A percentile compares a stretch with the other conserved stretches of the same genome.
These are phyloP conservation scores for Nowickia ferox DNA, from an alignment of 2,888 invertebrate species.

Conservation along the genomic window DNA sequence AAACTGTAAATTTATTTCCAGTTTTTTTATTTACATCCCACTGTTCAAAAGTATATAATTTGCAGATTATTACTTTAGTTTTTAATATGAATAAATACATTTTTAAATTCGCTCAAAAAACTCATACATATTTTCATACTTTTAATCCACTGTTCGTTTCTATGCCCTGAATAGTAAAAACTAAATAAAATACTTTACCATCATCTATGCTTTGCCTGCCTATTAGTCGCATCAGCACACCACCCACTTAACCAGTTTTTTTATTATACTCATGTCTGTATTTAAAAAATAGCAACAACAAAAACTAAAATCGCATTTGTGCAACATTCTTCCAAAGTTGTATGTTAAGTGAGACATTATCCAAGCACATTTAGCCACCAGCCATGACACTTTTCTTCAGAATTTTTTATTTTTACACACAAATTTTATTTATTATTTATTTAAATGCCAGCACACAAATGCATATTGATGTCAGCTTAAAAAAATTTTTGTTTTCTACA, in stretches of 20 bases:
- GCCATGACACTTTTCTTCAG: slow-evolving; percentile 67
- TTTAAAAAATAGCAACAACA: slow-evolving; percentile 17
- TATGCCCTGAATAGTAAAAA: neutral
- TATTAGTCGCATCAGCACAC: neutral
- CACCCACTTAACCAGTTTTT: slow-evolving; percentile 51
- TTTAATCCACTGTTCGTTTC: neutral
- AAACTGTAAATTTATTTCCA: too few species aligned
- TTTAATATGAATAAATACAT: too few species aligned
- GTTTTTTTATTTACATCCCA: too few species aligned
- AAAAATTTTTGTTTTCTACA: neutral
- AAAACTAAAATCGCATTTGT: slow-evolving; percentile 22
- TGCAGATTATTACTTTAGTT: too few species aligned
- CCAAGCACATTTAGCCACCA: slow-evolving; percentile 70
- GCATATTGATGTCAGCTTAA: slow-evolving; percentile 25
- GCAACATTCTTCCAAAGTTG: slow-evolving; percentile 44
- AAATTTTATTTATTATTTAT: slow-evolving; percentile 54
- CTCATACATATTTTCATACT: neutral
- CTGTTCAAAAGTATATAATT: too few species aligned
- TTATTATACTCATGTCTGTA: slow-evolving; percentile 20
- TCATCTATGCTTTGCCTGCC: neutral
- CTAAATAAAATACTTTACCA: slow-evolving; percentile 41
- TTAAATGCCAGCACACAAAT: slow-evolving; percentile 23
- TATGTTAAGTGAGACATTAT: slow-evolving; percentile 71
- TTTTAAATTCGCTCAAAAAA: too few species aligned
- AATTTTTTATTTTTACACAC: slow-evolving; percentile 36